These are phyloP conservation scores for Irena cyanogastra DNA, from an alignment of 2,113 vertebrate genomes.

Conservation along the genomic window DNA sequence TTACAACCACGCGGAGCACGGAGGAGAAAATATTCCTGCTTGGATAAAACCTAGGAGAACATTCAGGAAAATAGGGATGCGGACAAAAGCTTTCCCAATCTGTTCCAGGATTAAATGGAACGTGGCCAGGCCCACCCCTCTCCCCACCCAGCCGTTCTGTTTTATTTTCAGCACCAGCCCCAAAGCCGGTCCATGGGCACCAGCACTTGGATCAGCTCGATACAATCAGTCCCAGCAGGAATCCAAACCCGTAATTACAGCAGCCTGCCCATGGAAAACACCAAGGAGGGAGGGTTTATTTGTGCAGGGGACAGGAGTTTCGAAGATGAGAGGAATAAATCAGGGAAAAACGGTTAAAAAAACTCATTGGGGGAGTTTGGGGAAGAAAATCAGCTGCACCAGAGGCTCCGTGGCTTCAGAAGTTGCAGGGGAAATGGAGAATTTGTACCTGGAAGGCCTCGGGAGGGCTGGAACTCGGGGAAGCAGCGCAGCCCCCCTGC, in stretches of 20 bases:
- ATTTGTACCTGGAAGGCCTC: not conserved
- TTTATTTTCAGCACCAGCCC: not conserved
- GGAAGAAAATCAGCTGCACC: not conserved
- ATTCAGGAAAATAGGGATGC: fast-evolving
- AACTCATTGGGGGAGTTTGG: not conserved
- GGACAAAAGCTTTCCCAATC: not conserved
- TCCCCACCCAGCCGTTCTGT: not conserved
- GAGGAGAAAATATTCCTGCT: not conserved
- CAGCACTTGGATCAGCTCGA: fast-evolving
- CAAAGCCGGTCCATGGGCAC: not conserved
- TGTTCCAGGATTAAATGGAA: not conserved
- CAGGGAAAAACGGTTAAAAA: fast-evolving
- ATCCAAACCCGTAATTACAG: not conserved
- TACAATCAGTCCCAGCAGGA: not conserved
- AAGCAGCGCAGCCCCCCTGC: not conserved
- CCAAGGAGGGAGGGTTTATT: not conserved
- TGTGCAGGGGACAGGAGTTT: not conserved
- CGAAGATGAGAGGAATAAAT: not conserved
- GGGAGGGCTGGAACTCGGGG: not conserved
- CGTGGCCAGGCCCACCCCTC: not conserved
- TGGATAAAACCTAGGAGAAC: not conserved
- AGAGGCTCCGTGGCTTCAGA: not conserved
- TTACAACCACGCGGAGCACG: not conserved
- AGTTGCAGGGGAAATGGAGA: fast-evolving
- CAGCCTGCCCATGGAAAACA: not conserved